A percentile compares a stretch with the other conserved stretches of the same genome.
Conservation (phyloP, 1,140 invertebrate species). For the Eubasilissa regina region DNA sequence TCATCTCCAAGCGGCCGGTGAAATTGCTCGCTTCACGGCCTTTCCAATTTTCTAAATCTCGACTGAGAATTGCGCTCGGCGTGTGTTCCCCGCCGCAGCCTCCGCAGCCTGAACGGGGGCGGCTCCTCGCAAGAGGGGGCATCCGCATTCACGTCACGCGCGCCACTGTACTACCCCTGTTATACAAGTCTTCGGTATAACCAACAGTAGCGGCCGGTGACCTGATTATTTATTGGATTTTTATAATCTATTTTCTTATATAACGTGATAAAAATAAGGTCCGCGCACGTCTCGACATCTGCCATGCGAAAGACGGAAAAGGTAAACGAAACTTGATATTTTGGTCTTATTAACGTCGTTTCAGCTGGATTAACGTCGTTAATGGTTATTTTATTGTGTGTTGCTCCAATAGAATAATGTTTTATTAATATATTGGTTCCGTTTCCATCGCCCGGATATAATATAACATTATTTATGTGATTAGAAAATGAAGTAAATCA, state of each 20-base stretch:
- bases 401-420: background rate
- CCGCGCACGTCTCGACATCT: no score
- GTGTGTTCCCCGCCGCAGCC: background rate
- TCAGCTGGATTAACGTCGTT: background rate
- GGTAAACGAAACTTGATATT: background rate
- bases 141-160: constrained; percentile 9
- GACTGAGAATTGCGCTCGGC: no score
- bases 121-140: background rate
- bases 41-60: no score
- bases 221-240: constrained; percentile 31
- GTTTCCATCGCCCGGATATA: no score
- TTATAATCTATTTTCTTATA: constrained; percentile 20
- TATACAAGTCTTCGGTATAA: constrained; percentile 21
- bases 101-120: background rate
- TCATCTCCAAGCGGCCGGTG: no score
- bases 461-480: no score
- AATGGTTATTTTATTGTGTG: background rate
- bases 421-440: no score
- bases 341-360: background rate
- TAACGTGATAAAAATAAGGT: constrained; percentile 12
- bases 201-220: constrained; percentile 11
- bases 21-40: no score
- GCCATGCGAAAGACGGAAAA: no score
- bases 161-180: background rate
- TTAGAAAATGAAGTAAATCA: no score